Base-by-base conservation (phyloP, 1,140 invertebrate genomes). In the Drosophila chauvacae region DNA sequence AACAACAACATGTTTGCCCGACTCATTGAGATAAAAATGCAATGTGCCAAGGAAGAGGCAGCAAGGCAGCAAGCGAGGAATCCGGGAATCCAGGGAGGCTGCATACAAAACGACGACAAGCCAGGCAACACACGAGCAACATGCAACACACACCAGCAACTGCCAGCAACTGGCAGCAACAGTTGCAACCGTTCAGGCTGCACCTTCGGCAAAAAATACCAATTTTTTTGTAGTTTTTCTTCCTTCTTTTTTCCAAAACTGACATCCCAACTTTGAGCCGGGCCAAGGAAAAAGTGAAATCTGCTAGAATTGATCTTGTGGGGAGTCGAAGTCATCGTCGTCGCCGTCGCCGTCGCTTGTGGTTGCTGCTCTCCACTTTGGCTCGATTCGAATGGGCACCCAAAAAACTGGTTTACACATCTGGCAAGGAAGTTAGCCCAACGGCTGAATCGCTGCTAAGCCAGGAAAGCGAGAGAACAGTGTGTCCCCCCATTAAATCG, bases 271-370 rank as follows among this genome's bases (percentile, higher is more conserved):
- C 77, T 78, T 76, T 68, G 66, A 81, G 76, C 61, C 61, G 59
- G 78, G 70, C 61, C 28, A 64, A 55, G 66, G 61, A 86, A 88
- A 87, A 90, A 90, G 85, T 90, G 85, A 90, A 90, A 90, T 90
- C 85, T 81, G 85, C 85, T 90, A 90, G 85, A 90, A 90, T 90
- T 90, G 86, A 90, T 90, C 85, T 77, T 77, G 74, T 90, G 86
- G 85, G 86, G 85, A 90, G 85, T 88, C 81, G 69, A 80, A 74
- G 83, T 72, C 75, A 42, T 80, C 47, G 71, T 55, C 60, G 56
- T 60, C 42, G 42, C 9, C 42, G 48, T 58, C 50, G 50, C 47
- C 35, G 58, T 18, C 51, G 62, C 28, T 65, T 72, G 68, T 33
- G 70, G 70, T 72, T 55, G 56, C 68, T 66, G 57, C 16, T 51